A percentile compares a stretch with the other conserved stretches of the same genome.
These are phyloP conservation scores for Diceros bicornis DNA, from an alignment of 2,797 vertebrate species.

Conservation along the genomic window DNA sequence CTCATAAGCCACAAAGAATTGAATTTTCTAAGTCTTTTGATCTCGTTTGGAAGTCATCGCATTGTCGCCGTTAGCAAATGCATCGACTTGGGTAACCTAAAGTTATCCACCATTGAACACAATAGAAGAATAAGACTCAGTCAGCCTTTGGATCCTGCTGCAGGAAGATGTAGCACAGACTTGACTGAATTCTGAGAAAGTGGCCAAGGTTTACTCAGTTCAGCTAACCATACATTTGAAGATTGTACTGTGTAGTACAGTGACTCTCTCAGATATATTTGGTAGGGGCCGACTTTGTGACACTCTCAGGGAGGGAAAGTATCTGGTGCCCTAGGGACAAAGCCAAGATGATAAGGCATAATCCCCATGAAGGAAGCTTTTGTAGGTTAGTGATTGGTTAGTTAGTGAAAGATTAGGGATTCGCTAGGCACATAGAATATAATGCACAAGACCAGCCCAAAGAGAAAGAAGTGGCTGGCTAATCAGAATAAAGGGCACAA, in stretches of 20 bases:
- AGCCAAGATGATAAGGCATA: background rate
- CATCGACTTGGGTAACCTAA: background rate
- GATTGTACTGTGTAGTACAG: background rate
- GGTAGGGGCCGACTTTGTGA: background rate
- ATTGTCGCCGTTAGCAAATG: background rate
- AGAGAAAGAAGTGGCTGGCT: background rate
- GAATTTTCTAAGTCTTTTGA: background rate
- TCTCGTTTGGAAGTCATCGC: slow-evolving; percentile 5
- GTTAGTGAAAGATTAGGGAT: slow-evolving; percentile 34
- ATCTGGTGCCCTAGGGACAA: background rate
- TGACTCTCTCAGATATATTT: background rate
- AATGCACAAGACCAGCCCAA: background rate
- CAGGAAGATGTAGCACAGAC: background rate
- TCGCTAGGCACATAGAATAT: background rate
- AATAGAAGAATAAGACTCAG: background rate
- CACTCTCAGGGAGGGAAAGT: background rate
- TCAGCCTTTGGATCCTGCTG: background rate
- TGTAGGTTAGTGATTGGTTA: background rate
- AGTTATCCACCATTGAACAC: background rate
- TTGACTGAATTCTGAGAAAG: background rate
- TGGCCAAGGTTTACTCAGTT: background rate
- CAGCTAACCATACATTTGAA: slow-evolving; percentile 4
- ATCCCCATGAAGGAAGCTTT: background rate
- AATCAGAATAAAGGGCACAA: slow-evolving; percentile 27
- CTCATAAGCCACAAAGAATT: background rate